These are phyloP conservation scores for Lymantria monacha DNA, from an alignment of 2,888 invertebrate species.

Conservation along the genomic window DNA sequence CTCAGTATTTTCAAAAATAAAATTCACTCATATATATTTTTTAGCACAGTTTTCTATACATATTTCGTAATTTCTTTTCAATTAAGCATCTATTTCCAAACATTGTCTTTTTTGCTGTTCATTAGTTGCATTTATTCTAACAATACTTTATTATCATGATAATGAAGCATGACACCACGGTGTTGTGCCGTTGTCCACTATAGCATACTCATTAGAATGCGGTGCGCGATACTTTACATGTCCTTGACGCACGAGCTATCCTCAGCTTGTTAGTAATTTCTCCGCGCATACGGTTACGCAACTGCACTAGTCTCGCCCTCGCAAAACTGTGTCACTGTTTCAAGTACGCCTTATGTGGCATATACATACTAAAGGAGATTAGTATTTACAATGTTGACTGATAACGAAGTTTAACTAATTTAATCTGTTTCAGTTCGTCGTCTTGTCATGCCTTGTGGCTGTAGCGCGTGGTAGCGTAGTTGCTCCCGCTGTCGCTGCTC, in stretches of 20 bases:
- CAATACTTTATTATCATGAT: not conserved
- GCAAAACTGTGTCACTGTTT: conserved; percentile 74
- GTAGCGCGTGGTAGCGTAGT: conserved; percentile 58
- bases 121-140: too few species aligned
- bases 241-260: conserved; percentile 66
- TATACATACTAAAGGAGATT: conserved; percentile 28
- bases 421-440: conserved; percentile 58
- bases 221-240: conserved; percentile 39
- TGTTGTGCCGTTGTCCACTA: conserved; percentile 1
- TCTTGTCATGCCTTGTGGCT: conserved; percentile 68
- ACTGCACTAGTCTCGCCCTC: conserved; percentile 63
- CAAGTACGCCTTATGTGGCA: conserved; percentile 63
- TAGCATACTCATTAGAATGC: conserved; percentile 54
- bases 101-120: too few species aligned
- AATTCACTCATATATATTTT: too few species aligned
- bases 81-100: too few species aligned
- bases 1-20: too few species aligned
- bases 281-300: conserved; percentile 65
- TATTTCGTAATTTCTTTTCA: too few species aligned
- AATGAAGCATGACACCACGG: not conserved
- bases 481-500: conserved; percentile 42
- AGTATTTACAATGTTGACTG: conserved; percentile 19
- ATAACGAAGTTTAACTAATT: conserved; percentile 21
- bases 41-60: too few species aligned
- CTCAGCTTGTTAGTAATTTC: conserved; percentile 71